Conservation (phyloP, 2,113 vertebrate genomes). For the Muscicapa adusta region DNA sequence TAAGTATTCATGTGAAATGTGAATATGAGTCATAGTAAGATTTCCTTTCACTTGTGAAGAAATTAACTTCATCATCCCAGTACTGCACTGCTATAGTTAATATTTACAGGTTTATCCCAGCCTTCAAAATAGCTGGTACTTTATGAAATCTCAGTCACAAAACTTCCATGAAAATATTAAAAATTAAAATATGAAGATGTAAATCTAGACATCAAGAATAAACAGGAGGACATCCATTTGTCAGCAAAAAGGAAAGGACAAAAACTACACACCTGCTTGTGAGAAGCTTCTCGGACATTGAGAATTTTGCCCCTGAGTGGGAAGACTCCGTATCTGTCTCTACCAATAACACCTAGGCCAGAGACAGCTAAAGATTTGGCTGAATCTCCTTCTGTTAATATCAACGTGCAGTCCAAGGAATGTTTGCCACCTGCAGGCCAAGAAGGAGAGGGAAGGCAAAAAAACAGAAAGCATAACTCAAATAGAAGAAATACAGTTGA, state of each 20-base stretch:
- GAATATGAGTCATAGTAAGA: neutral
- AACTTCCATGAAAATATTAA: neutral
- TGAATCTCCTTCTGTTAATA: conserved; percentile 97
- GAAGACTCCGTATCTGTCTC: conserved; percentile 95
- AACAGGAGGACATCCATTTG: neutral
- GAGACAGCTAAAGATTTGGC: conserved; percentile 97
- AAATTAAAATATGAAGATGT: neutral
- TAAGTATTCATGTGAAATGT: neutral
- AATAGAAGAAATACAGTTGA: neutral
- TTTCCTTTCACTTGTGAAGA: neutral
- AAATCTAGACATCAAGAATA: neutral
- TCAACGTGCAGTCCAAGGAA: conserved; percentile 94
- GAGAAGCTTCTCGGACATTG: conserved; percentile 96
- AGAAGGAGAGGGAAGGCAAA: neutral
- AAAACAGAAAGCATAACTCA: neutral
- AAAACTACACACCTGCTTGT: conserved; percentile 86
- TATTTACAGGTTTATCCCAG: neutral
- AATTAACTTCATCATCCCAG: neutral
- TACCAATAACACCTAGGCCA: conserved; percentile 92
- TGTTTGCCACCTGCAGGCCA: conserved; percentile 88
- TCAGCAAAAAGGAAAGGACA: neutral
- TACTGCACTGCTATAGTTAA: neutral
- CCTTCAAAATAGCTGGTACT: neutral
- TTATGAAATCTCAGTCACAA: neutral
- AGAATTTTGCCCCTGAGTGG: conserved; percentile 97